Evolutionary conservation across 1,140 invertebrate species (phyloP).

Genomic region (Drosophila sturtevanti): DNA sequence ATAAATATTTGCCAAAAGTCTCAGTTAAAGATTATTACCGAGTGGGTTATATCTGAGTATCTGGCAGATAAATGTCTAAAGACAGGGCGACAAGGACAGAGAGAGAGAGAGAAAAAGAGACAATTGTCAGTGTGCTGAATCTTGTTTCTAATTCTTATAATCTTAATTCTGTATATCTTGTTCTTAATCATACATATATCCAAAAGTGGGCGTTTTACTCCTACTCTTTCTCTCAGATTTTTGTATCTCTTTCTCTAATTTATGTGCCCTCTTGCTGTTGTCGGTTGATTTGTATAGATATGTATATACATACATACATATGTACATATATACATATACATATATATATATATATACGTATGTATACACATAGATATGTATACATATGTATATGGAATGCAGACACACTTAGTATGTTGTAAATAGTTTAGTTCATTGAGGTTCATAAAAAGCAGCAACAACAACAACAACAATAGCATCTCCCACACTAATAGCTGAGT

Average conservation of each 20-base stretch:
- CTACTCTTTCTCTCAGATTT: neutral
- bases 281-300: no score
- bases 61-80: no score
- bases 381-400: neutral
- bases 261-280: neutral
- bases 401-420: slow-evolving; percentile 3
- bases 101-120: neutral
- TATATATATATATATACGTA: no score
- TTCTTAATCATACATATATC: neutral
- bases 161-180: neutral
- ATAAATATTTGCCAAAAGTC: slow-evolving; percentile 1
- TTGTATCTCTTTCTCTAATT: no score
- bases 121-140: neutral
- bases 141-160: neutral
- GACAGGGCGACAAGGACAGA: neutral
- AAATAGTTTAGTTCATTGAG: slow-evolving; percentile 8
- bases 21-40: neutral
- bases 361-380: no score
- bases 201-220: neutral
- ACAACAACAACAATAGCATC: slow-evolving; percentile 3
- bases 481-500: slow-evolving; percentile 42
- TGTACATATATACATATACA: no score
- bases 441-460: neutral
- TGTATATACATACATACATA: no score
- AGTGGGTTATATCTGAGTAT: neutral